phyloP scores from a whole-genome alignment of 2,113 vertebrate genomes.

The Scytalopus superciliaris region DNA sequence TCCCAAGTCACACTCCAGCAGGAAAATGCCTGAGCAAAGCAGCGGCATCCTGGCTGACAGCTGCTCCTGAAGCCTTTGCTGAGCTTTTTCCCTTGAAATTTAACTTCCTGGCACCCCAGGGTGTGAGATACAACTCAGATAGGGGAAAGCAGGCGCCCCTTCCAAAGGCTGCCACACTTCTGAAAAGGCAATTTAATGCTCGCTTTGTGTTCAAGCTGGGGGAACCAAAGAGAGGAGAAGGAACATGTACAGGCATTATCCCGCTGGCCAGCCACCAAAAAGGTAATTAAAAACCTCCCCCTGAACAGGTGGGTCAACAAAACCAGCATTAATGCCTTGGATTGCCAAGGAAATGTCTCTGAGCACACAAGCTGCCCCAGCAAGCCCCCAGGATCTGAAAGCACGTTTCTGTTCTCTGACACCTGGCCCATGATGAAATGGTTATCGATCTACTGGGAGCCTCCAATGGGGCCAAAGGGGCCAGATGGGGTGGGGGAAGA shows the following conservation, averaged over 20 bases:
- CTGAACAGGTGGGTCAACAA: slow-evolving; percentile 37
- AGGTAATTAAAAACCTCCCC: slow-evolving; percentile 65
- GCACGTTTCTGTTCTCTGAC: slow-evolving; percentile 65
- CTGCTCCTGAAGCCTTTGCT: not conserved
- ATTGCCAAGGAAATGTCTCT: slow-evolving; percentile 3
- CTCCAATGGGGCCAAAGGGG: slow-evolving; percentile 40
- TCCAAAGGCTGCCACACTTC: not conserved
- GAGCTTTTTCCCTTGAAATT: not conserved
- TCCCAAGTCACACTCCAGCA: not conserved
- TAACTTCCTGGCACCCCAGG: not conserved
- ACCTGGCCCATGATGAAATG: slow-evolving; percentile 68
- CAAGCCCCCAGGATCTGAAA: slow-evolving; percentile 50
- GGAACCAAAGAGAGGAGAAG: slow-evolving; percentile 20
- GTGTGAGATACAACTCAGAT: not conserved
- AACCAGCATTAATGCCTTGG: not conserved
- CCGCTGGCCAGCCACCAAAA: slow-evolving; percentile 48
- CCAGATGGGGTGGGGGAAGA: not conserved
- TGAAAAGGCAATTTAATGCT: slow-evolving; percentile 37
- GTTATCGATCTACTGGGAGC: slow-evolving; percentile 59
- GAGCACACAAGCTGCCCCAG: slow-evolving; percentile 29
- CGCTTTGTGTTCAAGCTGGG: slow-evolving; percentile 32
- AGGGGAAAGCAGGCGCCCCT: not conserved
- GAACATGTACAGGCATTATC: not conserved
- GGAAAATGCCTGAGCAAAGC: fast-evolving
- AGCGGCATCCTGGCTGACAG: not conserved